Conservation (phyloP, 2,797 vertebrate genomes). For the Sebastolobus altivelis region DNA sequence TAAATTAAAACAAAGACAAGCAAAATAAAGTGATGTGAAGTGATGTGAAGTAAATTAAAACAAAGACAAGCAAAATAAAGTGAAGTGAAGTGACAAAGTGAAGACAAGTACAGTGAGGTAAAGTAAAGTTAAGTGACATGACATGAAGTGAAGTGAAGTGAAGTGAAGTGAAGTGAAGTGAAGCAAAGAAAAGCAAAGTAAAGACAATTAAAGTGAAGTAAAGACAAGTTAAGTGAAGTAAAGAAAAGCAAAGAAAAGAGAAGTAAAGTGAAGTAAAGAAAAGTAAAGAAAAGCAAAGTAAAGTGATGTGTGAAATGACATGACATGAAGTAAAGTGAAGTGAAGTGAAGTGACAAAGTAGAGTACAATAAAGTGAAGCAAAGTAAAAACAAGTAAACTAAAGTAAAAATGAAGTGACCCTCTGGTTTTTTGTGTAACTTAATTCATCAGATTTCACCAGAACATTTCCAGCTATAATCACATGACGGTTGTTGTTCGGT, state of each 20-base stretch:
- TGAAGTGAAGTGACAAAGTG: neutral
- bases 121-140: neutral
- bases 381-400: neutral
- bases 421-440: no score
- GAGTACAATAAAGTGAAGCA: neutral
- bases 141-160: neutral
- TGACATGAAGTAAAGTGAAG: neutral
- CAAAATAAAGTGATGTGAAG: no score
- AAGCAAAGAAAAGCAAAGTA: neutral
- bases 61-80: neutral
- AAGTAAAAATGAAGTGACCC: no score
- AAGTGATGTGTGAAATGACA: neutral
- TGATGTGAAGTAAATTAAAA: no score
- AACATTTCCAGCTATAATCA: no score
- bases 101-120: neutral
- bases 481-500: no score
- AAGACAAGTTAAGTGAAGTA: no score
- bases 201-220: neutral
- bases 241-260: no score
- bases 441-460: no score
- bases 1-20: no score
- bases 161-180: neutral
- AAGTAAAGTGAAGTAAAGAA: no score
- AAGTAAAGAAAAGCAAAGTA: neutral
- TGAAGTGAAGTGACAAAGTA: neutral